phyloP scores from a whole-genome alignment of 2,113 vertebrate genomes.

The Emydura subglobosa region DNA sequence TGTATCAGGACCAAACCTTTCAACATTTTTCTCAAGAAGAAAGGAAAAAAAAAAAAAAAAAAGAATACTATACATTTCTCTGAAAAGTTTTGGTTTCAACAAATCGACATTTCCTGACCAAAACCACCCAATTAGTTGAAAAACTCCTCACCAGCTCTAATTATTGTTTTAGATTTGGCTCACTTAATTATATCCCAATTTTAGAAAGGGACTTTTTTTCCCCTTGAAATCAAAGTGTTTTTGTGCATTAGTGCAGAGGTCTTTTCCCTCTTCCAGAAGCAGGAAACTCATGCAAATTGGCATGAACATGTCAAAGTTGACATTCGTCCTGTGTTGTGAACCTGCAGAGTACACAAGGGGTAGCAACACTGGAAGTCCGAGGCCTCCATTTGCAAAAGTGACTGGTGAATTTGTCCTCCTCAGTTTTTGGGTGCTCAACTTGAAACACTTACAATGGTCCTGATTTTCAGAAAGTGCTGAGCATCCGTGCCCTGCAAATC shows the following conservation, averaged over 20 bases:
- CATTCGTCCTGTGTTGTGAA: background rate
- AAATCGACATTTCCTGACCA: background rate
- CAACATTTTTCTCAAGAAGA: background rate
- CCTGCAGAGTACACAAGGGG: background rate
- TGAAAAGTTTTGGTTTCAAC: background rate
- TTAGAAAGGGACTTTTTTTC: background rate
- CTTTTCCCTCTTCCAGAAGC: background rate
- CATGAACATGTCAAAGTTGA: background rate
- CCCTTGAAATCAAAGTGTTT: background rate
- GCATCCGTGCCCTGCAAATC: background rate
- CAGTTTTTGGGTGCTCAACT: background rate
- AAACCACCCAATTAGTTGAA: background rate
- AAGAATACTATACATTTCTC: background rate
- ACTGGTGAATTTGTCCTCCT: background rate
- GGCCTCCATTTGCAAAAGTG: background rate
- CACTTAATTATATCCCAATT: background rate
- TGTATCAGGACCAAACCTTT: background rate
- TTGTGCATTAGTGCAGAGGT: background rate
- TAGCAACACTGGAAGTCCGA: background rate
- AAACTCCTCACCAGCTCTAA: background rate
- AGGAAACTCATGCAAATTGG: background rate
- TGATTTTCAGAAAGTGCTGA: background rate
- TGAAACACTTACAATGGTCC: background rate
- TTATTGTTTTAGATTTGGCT: background rate
- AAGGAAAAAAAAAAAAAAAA: background rate